Base-by-base conservation (phyloP, 2,797 vertebrate species). In the Bryconaethiops microstoma region DNA sequence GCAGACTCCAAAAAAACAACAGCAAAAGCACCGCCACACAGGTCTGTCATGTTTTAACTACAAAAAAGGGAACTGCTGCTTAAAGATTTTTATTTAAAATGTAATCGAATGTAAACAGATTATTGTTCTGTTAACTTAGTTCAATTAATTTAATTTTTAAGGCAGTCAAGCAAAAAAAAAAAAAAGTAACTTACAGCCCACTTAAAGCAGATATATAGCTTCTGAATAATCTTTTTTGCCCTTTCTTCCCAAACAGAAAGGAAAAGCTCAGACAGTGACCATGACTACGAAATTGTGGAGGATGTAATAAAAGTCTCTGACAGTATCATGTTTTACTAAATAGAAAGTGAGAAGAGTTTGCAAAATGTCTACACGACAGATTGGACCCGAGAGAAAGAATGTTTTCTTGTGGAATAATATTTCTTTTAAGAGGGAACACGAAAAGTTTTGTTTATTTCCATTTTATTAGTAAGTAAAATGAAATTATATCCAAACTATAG, bases 281-380 rank as follows among this genome's bases (percentile, higher is more conserved):
- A 96, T 0, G 93, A 95, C 78, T 96, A 98, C 0, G 95, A 97
- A 90, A 74, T 59, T 1, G 3, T 96, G 21, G 76, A 91, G 0
- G 91, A 82, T 0, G 73, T 90, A 25, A 19, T 92, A 62, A 87
- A 74, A 4, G 76, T 83, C 5, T 83, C 92, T 29, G 90, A 92
- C 42, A 74, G 79, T 1, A 0, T 86, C 25, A n/a, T 82, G 68
- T 91, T 84, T 82, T 92, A 88, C 81, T 90, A 76, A 35, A n/a
- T 10, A 13, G 23, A 25, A 78, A 71, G 23, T 68, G 45, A 3
- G 42, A 25, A 4, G 48, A 21, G 68, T 39, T n/a, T 7, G 59
- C 7, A 40, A 62, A 45, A 42, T 8, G 21, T 62, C 23, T 4
- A 9, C 7, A 13, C 23, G 10, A 1, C 25, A 40, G 21, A 12